Conservation (phyloP, 2,113 vertebrate species). For the Nycticebus coucang region DNA sequence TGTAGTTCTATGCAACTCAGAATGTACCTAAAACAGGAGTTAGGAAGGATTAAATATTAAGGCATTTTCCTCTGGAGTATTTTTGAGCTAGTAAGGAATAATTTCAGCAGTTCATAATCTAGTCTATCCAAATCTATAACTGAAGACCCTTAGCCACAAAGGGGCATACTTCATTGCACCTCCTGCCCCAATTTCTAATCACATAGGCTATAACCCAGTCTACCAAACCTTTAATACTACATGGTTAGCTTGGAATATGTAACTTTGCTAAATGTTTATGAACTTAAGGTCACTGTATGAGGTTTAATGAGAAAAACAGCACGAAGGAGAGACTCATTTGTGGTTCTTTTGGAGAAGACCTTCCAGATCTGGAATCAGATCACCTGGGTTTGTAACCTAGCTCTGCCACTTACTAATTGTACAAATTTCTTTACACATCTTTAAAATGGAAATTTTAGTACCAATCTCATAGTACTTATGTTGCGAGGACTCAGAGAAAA, state of each 20-base stretch:
- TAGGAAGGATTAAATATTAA: not conserved
- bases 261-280: not conserved
- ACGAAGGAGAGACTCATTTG: not conserved
- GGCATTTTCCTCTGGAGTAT: not conserved
- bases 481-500: not conserved
- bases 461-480: not conserved
- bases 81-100: not conserved
- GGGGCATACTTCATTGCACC: not conserved
- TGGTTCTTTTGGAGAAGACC: not conserved
- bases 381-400: not conserved
- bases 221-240: not conserved
- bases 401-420: not conserved
- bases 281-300: not conserved
- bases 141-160: not conserved
- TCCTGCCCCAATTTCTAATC: not conserved
- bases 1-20: not conserved
- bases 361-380: not conserved
- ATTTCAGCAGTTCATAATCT: not conserved
- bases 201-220: too few relatives aligned
- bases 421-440: not conserved
- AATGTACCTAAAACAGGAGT: not conserved
- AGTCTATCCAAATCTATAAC: not conserved
- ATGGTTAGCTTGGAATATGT: too few relatives aligned
- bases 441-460: not conserved
- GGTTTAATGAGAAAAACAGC: not conserved